Conservation (phyloP, 1,140 invertebrate species). For the Drosophila kohkoa region DNA sequence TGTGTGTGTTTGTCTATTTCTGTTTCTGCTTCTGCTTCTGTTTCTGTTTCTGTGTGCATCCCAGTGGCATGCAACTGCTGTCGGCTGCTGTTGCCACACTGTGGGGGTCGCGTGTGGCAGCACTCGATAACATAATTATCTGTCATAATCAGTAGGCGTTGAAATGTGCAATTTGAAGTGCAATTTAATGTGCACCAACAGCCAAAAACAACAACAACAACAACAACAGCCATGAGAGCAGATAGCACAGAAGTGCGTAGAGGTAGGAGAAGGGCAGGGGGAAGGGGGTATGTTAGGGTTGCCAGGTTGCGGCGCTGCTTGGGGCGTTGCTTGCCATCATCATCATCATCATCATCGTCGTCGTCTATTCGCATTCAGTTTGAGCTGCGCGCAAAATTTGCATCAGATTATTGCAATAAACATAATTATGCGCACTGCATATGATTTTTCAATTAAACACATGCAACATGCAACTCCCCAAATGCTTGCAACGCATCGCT, state of each 20-base stretch:
- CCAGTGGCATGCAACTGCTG: slow-evolving; percentile 11
- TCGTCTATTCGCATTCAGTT: slow-evolving; percentile 71
- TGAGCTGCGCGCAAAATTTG: slow-evolving; percentile 74
- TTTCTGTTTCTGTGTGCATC: slow-evolving; percentile 12
- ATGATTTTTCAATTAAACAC: slow-evolving; percentile 84
- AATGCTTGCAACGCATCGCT: slow-evolving; percentile 27
- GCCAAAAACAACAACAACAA: slow-evolving; percentile 49
- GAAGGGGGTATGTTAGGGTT: slow-evolving; percentile 15
- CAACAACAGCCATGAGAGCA: not conserved
- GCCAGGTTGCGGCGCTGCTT: slow-evolving; percentile 30
- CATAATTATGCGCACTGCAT: slow-evolving; percentile 83
- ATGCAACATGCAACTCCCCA: slow-evolving; percentile 66
- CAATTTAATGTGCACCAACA: slow-evolving; percentile 80
- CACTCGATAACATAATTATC: slow-evolving; percentile 82
- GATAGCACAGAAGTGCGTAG: slow-evolving; percentile 44
- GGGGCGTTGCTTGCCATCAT: slow-evolving; percentile 16
- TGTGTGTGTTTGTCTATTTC: not conserved
- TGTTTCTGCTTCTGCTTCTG: no score
- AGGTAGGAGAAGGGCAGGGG: not conserved
- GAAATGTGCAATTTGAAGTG: slow-evolving; percentile 84
- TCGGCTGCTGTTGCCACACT: not conserved
- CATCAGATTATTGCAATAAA: slow-evolving; percentile 84
- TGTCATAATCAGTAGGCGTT: slow-evolving; percentile 84
- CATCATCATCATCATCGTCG: slow-evolving; percentile 13
- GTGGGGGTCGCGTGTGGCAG: slow-evolving; percentile 58